phyloP scores from a whole-genome alignment of 2,888 invertebrate species.

The Acleris sparsana region DNA sequence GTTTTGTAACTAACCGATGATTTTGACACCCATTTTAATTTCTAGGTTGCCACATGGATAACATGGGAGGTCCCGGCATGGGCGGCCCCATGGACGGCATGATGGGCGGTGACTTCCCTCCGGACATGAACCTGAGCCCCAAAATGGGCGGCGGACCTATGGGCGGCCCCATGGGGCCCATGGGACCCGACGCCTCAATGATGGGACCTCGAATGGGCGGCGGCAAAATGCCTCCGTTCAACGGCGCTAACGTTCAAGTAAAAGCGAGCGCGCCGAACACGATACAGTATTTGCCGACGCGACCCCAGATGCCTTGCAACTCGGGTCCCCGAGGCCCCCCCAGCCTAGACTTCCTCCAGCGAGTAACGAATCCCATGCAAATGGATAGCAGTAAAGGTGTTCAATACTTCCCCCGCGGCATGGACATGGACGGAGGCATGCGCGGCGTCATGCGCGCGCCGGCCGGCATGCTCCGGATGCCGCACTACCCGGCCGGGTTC shows the following conservation, averaged over 20 bases:
- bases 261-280: constrained; percentile 99
- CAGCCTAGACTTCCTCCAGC: constrained; percentile 94
- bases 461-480: constrained; percentile 72
- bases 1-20: too few species aligned
- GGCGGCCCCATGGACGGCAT: constrained; percentile 80
- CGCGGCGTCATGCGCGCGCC: constrained; percentile 75
- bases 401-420: constrained; percentile 88
- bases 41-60: constrained; percentile 80
- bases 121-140: constrained; percentile 85
- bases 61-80: constrained; percentile 79
- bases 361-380: constrained; percentile 93
- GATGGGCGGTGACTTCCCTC: constrained; percentile 81
- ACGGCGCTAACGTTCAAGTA: constrained; percentile 92
- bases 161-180: constrained; percentile 80
- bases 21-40: constrained; percentile 18
- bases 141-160: constrained; percentile 85
- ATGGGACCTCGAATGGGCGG: constrained; percentile 86
- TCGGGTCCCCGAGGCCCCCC: constrained; percentile 91
- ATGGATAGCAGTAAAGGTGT: constrained; percentile 86
- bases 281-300: constrained; percentile 97
- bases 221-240: constrained; percentile 84
- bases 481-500: constrained; percentile 76
- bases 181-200: constrained; percentile 84
- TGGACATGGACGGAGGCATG: constrained; percentile 80
- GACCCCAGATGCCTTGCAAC: constrained; percentile 91